Evolutionary conservation across 2,113 vertebrate species (phyloP).

Genomic region (Bagarius yarrelli): DNA sequence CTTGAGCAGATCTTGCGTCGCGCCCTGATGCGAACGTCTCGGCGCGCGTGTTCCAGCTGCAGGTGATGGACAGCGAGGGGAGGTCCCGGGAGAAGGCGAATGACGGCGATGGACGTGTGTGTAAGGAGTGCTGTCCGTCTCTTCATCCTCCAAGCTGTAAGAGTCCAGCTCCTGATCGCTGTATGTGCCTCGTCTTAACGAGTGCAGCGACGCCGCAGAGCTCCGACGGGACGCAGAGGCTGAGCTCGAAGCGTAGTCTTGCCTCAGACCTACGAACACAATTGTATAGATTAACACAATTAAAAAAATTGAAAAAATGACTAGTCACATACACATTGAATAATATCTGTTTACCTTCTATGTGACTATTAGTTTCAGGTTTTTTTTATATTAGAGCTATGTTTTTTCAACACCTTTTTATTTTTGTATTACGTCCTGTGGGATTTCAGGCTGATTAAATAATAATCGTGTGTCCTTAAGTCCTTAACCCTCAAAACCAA

Average conservation of each 20-base stretch:
- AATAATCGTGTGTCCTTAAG: too few species aligned
- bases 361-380: too few species aligned
- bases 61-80: constrained; percentile 84
- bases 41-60: constrained; percentile 74
- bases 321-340: too few species aligned
- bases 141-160: constrained; percentile 86
- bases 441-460: too few species aligned
- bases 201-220: constrained; percentile 84
- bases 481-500: too few species aligned
- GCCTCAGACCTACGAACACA: constrained; percentile 76
- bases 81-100: constrained; percentile 81
- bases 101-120: constrained; percentile 74
- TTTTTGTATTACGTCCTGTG: too few species aligned
- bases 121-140: constrained; percentile 74
- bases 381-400: too few species aligned
- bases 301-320: background rate
- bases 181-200: constrained; percentile 83
- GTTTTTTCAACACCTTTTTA: too few species aligned
- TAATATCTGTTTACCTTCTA: too few species aligned
- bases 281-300: background rate
- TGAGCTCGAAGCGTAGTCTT: constrained; percentile 86
- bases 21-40: constrained; percentile 73
- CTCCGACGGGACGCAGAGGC: constrained; percentile 83
- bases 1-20: constrained; percentile 78
- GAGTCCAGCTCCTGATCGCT: constrained; percentile 90